Conservation (phyloP, 2,888 invertebrate genomes). For the Drosophila rellima region DNA sequence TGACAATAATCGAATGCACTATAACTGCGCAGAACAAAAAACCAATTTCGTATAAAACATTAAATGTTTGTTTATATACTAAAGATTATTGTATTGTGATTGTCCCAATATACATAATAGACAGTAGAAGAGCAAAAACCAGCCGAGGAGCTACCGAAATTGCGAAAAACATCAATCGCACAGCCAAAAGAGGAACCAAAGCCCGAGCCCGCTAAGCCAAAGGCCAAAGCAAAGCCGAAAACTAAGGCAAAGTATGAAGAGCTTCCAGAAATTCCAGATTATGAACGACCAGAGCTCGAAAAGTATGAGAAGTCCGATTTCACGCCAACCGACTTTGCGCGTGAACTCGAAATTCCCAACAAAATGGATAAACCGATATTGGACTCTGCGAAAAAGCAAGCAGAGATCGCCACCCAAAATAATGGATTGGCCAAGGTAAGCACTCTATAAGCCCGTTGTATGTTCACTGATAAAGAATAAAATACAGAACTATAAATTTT, state of each 20-base stretch:
- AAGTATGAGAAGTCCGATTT: conserved; percentile 88
- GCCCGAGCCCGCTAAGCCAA: conserved; percentile 76
- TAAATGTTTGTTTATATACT: conserved; percentile 2
- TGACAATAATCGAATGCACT: background rate
- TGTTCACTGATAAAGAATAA: background rate
- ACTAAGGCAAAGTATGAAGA: conserved; percentile 87
- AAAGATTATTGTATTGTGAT: conserved; percentile 8
- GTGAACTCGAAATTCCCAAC: conserved; percentile 82
- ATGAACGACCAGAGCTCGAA: conserved; percentile 91
- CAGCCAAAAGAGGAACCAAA: conserved; percentile 83
- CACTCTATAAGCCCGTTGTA: background rate
- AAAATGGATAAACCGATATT: conserved; percentile 84
- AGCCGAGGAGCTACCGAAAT: conserved; percentile 83
- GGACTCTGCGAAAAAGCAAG: conserved; percentile 69
- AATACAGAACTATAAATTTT: too few relatives aligned
- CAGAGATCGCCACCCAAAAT: conserved; percentile 72
- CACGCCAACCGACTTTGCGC: conserved; percentile 85
- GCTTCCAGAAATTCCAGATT: conserved; percentile 89
- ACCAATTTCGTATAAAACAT: background rate
- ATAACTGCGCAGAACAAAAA: background rate
- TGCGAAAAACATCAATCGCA: conserved; percentile 82
- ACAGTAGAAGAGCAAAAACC: conserved; percentile 79
- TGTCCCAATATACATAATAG: conserved; percentile 53
- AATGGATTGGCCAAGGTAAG: conserved; percentile 84
- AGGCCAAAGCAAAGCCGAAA: conserved; percentile 73